phyloP scores from a whole-genome alignment of 2,888 invertebrate genomes.

The Galerucella calmariensis region DNA sequence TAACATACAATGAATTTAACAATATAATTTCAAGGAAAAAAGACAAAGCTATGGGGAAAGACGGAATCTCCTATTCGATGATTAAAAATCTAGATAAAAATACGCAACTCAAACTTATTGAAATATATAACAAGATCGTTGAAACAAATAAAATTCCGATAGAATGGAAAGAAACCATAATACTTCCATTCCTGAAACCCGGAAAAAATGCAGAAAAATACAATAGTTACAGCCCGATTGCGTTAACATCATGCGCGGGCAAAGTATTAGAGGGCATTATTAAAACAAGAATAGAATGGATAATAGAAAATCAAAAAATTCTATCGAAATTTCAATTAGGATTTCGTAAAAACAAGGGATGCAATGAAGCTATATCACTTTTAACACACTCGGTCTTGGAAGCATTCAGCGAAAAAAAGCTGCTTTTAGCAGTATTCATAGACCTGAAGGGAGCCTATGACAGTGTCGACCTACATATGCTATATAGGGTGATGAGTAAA shows the following conservation, averaged over 20 bases:
- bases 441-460: too few relatives aligned
- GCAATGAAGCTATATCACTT: too few relatives aligned
- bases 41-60: constrained; percentile 11
- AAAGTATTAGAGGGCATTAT: too few relatives aligned
- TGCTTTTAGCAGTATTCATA: neutral
- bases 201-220: too few relatives aligned
- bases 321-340: too few relatives aligned
- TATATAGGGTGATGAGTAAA: too few relatives aligned
- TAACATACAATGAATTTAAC: neutral
- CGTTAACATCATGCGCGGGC: too few relatives aligned
- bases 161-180: neutral
- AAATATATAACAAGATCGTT: constrained; percentile 1
- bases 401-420: neutral
- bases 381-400: neutral
- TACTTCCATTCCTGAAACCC: neutral
- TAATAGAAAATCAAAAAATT: too few relatives aligned
- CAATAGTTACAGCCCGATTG: too few relatives aligned
- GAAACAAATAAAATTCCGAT: constrained; percentile 7
- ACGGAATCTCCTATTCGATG: constrained; percentile 4
- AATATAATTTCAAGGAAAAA: constrained; percentile 1
- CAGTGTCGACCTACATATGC: too few relatives aligned
- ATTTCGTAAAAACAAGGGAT: too few relatives aligned
- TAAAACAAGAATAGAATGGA: too few relatives aligned
- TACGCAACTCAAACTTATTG: neutral
- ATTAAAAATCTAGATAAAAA: constrained; percentile 3